phyloP scores from a whole-genome alignment of 2,113 vertebrate genomes.

The Sceloporus tristichus region DNA sequence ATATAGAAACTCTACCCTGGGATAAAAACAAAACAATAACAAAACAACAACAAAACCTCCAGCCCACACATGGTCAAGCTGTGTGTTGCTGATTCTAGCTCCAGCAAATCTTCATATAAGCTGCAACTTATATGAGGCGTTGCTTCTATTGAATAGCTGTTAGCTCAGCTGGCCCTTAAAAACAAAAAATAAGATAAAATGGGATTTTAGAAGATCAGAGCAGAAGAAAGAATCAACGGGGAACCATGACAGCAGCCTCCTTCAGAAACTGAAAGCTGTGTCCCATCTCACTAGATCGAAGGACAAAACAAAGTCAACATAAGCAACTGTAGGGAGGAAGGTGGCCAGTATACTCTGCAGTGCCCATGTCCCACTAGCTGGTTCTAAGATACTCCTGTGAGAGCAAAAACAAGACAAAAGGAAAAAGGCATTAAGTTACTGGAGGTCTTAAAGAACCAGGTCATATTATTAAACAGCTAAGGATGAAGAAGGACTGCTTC shows the following conservation, averaged over 20 bases:
- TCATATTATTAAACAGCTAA: background rate
- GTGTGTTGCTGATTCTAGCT: background rate
- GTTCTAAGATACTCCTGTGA: background rate
- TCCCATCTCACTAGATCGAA: background rate
- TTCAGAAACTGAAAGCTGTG: background rate
- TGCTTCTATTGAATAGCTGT: background rate
- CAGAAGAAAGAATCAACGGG: background rate
- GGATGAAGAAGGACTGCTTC: background rate
- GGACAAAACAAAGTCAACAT: background rate
- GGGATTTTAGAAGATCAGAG: background rate
- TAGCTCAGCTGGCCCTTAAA: background rate
- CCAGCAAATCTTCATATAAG: background rate
- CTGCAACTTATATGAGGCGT: background rate
- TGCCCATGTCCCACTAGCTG: background rate
- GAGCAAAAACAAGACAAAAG: background rate
- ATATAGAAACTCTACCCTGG: no score
- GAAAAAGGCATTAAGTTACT: background rate
- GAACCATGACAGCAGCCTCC: background rate
- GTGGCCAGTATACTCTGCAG: background rate
- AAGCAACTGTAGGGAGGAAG: background rate
- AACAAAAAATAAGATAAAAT: background rate
- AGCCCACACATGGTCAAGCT: background rate
- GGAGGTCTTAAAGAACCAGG: background rate
- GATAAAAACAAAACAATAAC: no score
- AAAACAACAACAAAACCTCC: no score